Conservation (phyloP, 2,113 vertebrate species). For the Channa argus region DNA sequence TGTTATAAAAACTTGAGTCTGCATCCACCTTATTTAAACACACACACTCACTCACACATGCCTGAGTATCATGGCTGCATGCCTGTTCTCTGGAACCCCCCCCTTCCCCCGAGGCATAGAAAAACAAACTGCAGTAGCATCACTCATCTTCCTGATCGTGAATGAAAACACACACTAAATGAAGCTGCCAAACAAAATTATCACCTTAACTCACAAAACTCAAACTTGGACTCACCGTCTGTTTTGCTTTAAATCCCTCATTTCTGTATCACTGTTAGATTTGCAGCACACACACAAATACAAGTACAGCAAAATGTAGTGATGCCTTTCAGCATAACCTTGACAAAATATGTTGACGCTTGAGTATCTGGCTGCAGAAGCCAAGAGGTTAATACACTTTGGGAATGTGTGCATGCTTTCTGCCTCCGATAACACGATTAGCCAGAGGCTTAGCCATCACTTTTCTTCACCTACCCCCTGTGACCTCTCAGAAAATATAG, state of each 20-base stretch:
- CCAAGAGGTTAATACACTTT: slow-evolving; percentile 70
- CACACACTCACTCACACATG: slow-evolving; percentile 3
- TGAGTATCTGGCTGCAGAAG: slow-evolving; percentile 55
- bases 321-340: slow-evolving; percentile 62
- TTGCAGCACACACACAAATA: slow-evolving; percentile 19
- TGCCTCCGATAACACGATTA: slow-evolving; percentile 69
- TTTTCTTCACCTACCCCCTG: slow-evolving; percentile 41
- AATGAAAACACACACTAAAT: not conserved
- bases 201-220: not conserved
- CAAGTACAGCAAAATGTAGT: not conserved
- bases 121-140: slow-evolving; percentile 12
- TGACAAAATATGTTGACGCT: slow-evolving; percentile 71
- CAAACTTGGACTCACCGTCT: not conserved
- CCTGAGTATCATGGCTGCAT: slow-evolving; percentile 15
- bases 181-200: slow-evolving; percentile 6
- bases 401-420: slow-evolving; percentile 34
- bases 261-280: slow-evolving; percentile 16
- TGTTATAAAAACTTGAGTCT: slow-evolving; percentile 30
- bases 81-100: slow-evolving; percentile 16
- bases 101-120: slow-evolving; percentile 1
- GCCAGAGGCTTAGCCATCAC: slow-evolving; percentile 68
- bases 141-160: slow-evolving; percentile 3
- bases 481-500: slow-evolving; percentile 41
- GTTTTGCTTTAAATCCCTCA: slow-evolving; percentile 23
- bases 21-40: slow-evolving; percentile 59